Conservation (phyloP, 53 echinoderm and acorn worm species). For the Patiria pectinifera region DNA sequence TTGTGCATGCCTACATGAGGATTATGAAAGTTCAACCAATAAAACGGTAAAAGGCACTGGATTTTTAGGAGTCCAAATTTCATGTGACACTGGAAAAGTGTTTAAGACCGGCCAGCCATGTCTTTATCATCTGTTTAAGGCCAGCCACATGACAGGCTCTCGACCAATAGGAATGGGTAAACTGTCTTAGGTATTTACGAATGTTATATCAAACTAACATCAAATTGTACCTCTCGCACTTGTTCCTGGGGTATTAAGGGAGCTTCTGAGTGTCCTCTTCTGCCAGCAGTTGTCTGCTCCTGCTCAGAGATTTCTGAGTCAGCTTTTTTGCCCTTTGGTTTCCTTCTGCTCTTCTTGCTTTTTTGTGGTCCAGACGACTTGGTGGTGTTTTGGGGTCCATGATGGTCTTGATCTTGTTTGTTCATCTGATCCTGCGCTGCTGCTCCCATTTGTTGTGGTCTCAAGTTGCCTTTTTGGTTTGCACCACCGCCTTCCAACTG, state of each 20-base stretch:
- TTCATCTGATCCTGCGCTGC: no score
- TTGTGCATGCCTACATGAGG: no score
- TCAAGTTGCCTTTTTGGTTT: not conserved
- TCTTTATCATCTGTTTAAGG: no score
- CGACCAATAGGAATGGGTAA: no score
- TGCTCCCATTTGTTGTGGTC: no score
- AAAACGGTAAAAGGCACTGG: no score
- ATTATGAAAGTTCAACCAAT: no score
- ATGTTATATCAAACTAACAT: not conserved
- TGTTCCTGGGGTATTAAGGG: not conserved
- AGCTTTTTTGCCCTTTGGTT: not conserved
- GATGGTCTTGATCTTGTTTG: not conserved
- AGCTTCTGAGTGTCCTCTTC: not conserved
- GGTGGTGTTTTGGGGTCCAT: not conserved
- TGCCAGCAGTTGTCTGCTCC: not conserved
- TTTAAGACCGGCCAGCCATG: no score
- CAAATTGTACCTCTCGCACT: not conserved
- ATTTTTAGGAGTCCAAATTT: no score
- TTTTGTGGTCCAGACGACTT: not conserved
- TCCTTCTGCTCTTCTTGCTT: not conserved
- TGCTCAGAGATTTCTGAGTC: not conserved
- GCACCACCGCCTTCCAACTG: not conserved
- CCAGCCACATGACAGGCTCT: no score
- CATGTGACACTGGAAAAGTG: no score
- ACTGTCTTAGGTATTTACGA: no score